Evolutionary conservation across 2,888 invertebrate genomes (phyloP), one percentile per base, ranked within the genome.

Genomic region (Tenthredo notha): DNA sequence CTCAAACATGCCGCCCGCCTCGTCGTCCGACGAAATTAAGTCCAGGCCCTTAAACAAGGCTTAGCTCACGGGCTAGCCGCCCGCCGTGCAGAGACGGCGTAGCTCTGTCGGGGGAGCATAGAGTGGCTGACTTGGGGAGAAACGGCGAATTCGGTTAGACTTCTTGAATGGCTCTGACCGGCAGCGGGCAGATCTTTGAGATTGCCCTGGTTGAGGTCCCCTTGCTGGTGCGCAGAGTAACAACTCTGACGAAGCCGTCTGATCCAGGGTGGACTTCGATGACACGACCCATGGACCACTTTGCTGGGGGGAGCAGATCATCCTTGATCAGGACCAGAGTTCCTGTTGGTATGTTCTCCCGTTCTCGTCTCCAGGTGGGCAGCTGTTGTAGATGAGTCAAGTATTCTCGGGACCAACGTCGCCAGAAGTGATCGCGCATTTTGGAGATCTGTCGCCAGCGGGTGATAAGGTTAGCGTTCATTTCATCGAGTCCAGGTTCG

Each of bases 321-420:
- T 89, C 88, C 33, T 86, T 87, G 25, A 90, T 25, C 18, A 90
- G 70, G 6, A 90, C 90, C 25, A 90, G 43, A 29, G 85, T 84
- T 18, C 86, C 85, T 12, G 86, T 61, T 72, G 85, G 74, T n/a
- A 87, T 61, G 7, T 85, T 84, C 12, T 83, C 84, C 18, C 21
- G 47, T 9, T 84, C 25, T 10, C 43, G 58, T 4, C 54, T 84
- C 89, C 89, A 90, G 77, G 90, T 89, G 3, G 85, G 67, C 37
- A 89, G 54, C 74, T 87, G 85, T 58, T 90, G 89, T 0, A 90
- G 87, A 4, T 78, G 80, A 25, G 58, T 47, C 2, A 89, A 86
- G 70, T 89, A 89, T 70, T 88, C 89, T 85, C 29, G 29, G 2
- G 29, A 33, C 29, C 29, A 33, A 33, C 29, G 29, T 33, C 29